Conservation (phyloP, 64 coral and sea anemone species). For the Trachythela sp. region DNA sequence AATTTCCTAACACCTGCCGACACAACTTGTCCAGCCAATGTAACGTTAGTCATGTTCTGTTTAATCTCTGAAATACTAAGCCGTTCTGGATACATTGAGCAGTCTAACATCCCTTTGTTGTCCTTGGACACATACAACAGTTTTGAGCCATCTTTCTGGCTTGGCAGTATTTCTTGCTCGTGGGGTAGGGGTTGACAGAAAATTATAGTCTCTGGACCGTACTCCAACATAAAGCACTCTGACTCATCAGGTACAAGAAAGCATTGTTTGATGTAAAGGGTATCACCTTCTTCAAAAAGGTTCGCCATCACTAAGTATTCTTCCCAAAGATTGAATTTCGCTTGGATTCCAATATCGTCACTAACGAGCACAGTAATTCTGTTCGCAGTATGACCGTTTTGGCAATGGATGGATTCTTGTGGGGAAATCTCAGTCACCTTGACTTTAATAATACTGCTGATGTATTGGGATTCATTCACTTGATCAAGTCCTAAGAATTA, state of each 20-base stretch:
- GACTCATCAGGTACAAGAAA: constrained; percentile 62
- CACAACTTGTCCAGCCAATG: constrained; percentile 58
- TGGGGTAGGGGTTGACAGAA: constrained; percentile 56
- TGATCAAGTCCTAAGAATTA: not conserved
- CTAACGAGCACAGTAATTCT: constrained; percentile 62
- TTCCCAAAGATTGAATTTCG: constrained; percentile 77
- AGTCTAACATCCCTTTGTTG: constrained; percentile 86
- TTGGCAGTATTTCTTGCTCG: constrained; percentile 58
- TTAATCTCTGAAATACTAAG: constrained; percentile 76
- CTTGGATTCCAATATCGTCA: constrained; percentile 67
- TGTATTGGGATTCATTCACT: not conserved
- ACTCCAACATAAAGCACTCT: constrained; percentile 78
- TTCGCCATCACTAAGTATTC: constrained; percentile 72
- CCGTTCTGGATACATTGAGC: constrained; percentile 79
- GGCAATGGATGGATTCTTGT: constrained; percentile 74
- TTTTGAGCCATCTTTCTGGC: constrained; percentile 55
- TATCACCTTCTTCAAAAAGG: constrained; percentile 82
- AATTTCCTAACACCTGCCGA: constrained; percentile 39
- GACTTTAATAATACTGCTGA: constrained; percentile 25
- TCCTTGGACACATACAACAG: constrained; percentile 75
- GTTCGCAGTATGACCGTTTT: constrained; percentile 74
- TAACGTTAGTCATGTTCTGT: constrained; percentile 63
- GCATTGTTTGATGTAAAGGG: constrained; percentile 67
- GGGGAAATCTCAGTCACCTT: constrained; percentile 62
- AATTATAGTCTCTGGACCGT: constrained; percentile 81